Evolutionary conservation across 2,888 invertebrate species (phyloP), one percentile per base, ranked within the genome.

Genomic region (Panzeria rudis): DNA sequence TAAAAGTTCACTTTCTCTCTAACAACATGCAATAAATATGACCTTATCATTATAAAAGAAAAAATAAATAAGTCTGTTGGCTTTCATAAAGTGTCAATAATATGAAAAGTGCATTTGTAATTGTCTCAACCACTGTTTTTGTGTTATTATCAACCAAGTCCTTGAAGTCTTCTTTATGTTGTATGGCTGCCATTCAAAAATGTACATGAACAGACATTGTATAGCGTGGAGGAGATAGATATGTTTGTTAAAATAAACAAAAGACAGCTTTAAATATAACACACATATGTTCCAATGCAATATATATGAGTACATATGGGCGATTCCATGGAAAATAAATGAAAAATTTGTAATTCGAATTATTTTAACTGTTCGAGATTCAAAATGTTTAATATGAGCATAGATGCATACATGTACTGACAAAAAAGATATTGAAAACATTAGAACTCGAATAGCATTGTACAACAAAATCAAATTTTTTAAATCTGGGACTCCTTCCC

Each of bases 121-220:
- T 47, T 61, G 23, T 9, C 25, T 23, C 29, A 76, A 56, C 76
- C 75, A 82, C 82, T 71, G 62, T 82, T 23, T 23, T 5, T 38
- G 2, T 50, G 59, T 20, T 71, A 44, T 62, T 52, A 79, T 64
- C 59, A 59, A 68, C 59, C 38, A 68, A 66, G 32, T 80, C 76
- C 82, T 82, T 82, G 76, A 76, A 44, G 69, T 44, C 61, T 75
- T 66, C 47, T 52, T 81, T 73, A 62, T 69, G 44, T 82, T 76
- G 62, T 71, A 82, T 82, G 82, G 82, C 76, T 82, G 82, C 76
- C 76, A 76, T 62, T 71, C 61, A 82, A 64, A 82, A 72, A 54
- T 41, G n/a, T 32, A 79, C 62, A 20, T 41, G 7, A 78, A 64
- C 71, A 62, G 72, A 72, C 64, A 72, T 41, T 50, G 44, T 41